Base-by-base conservation (phyloP, 2,113 vertebrate species). In the Mustela lutreola region DNA sequence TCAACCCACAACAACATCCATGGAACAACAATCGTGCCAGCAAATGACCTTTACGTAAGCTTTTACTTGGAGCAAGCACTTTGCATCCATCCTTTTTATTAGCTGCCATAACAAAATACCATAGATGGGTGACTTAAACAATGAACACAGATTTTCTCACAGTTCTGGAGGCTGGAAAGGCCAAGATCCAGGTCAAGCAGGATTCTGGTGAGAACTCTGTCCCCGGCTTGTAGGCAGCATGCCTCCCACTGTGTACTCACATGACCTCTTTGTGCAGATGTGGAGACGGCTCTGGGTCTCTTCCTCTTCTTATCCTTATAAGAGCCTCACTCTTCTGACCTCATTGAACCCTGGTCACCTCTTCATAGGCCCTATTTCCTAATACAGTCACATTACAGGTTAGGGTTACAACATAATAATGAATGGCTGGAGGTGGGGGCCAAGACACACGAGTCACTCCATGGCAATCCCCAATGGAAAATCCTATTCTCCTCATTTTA, bases 241-340 rank as follows among this genome's bases (percentile, higher is more conserved):
- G 22, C 26, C 71, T 15, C 11, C 36, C 62, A 62, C 21, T 71
- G 5, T 36, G 19, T 22, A 19, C 18, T 85, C 70, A 63, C 62
- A 31, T 39, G 82, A 65, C 18, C 36, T 78, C 84, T 78, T 22
- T 78, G 58, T 39, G 4, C 11, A n/a, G 60, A 4, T 85, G 11
- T 56, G n/a, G 48, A 75, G 6, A n/a, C 28, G 65, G 82, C 5
- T 81, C 81, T 81, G 15, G 28, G 11, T 80, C 36, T 80, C 48
- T 45, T 63, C n/a, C 76, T 94, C n/a, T 79, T 87, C 90, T 97
- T 39, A 16, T 53, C n/a, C n/a, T n/a, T n/a, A 26, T 92, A 45
- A 73, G 9, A 4, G 22, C 8, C 45, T 70, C 56, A 85, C 62
- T 33, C 22, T 87, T 22, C 70, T 1, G 14, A 81, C 42, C 50